Evolutionary conservation across 2,888 invertebrate genomes (phyloP).

Genomic region (Caenorhabditis macrosperma): DNA sequence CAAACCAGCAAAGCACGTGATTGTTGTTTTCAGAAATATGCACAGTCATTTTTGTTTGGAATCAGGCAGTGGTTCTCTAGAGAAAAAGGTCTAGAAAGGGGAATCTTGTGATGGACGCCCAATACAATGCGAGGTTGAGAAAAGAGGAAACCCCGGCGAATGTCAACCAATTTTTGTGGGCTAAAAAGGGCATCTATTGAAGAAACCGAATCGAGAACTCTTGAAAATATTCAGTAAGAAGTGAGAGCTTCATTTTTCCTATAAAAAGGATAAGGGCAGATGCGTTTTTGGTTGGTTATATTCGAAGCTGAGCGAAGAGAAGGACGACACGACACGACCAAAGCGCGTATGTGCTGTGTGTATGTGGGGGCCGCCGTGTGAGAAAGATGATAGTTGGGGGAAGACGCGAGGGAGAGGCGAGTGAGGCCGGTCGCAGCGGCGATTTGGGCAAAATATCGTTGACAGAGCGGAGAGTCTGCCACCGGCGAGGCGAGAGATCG

Average conservation of each 20-base stretch:
- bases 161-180: background rate
- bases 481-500: background rate
- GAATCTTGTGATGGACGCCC: background rate
- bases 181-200: background rate
- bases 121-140: background rate
- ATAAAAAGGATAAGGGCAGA: constrained; percentile 28
- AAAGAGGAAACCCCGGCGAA: background rate
- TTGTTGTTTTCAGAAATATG: background rate
- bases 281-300: constrained; percentile 40
- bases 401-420: constrained; percentile 21
- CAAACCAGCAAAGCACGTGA: background rate
- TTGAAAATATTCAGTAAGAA: background rate
- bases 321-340: constrained; percentile 40
- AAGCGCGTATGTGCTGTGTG: constrained; percentile 49
- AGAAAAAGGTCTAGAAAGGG: background rate
- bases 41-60: background rate
- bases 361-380: constrained; percentile 12
- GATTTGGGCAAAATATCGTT: constrained; percentile 23
- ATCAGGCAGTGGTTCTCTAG: background rate
- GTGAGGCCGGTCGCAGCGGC: constrained; percentile 30
- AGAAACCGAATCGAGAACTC: background rate
- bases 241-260: constrained; percentile 7
- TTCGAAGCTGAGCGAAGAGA: constrained; percentile 45
- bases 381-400: constrained; percentile 25
- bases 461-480: background rate